Conservation (phyloP, 2,888 invertebrate species). For the Neria commutata region DNA sequence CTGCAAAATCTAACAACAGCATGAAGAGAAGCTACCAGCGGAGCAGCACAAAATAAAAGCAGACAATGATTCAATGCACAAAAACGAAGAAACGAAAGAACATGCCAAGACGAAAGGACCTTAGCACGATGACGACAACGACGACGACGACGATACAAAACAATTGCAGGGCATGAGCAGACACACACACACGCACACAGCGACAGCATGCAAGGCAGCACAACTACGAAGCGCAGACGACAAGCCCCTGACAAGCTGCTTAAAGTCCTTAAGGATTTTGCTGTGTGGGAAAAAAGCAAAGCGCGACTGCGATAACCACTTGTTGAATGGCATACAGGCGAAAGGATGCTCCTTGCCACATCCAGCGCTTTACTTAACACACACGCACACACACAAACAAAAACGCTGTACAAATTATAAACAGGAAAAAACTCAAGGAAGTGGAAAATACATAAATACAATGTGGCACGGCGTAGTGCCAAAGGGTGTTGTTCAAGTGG, state of each 20-base stretch:
- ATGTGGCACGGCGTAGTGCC: not conserved
- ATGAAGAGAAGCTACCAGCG: too few species aligned
- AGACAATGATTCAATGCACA: too few species aligned
- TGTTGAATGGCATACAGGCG: conserved; percentile 41
- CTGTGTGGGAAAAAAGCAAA: not conserved
- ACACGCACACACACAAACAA: conserved; percentile 7
- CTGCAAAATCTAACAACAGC: not conserved
- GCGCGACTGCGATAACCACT: conserved; percentile 45
- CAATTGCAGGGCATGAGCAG: not conserved
- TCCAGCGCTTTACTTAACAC: not conserved
- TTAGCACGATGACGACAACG: not conserved
- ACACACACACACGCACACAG: not conserved
- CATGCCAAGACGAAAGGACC: too few species aligned
- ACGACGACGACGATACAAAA: not conserved
- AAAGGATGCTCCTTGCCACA: conserved; percentile 43
- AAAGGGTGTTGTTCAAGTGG: conserved; percentile 1
- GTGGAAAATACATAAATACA: not conserved
- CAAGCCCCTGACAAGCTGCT: not conserved
- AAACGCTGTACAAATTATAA: too few species aligned
- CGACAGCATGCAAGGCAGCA: not conserved
- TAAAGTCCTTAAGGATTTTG: not conserved
- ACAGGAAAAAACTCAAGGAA: not conserved
- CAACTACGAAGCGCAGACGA: too few species aligned
- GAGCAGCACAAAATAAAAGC: too few species aligned
- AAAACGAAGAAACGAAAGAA: too few species aligned